A percentile compares a stretch with the other conserved stretches of the same genome.
Conservation (phyloP, 2,888 invertebrate genomes). For the Melitaea athalia region DNA sequence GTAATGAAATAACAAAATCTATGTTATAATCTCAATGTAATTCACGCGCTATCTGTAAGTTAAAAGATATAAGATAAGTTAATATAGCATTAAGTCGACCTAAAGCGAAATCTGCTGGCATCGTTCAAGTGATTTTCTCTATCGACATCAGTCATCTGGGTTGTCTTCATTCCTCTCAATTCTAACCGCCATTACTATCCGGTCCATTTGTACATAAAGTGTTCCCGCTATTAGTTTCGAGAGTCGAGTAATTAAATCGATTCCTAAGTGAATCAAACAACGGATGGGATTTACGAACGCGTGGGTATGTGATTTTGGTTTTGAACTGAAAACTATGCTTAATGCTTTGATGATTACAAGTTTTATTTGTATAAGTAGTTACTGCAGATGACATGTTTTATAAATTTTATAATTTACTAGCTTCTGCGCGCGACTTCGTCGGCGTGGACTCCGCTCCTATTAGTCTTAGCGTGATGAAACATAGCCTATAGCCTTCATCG, state of each 20-base stretch:
- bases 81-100: slow-evolving; percentile 2
- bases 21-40: no score
- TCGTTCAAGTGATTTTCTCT: slow-evolving; percentile 1
- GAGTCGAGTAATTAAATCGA: slow-evolving; percentile 56
- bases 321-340: background rate
- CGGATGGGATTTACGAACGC: slow-evolving; percentile 22
- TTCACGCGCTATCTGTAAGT: background rate
- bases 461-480: no score
- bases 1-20: no score
- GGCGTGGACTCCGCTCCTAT: no score
- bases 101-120: background rate
- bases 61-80: background rate
- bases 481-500: no score
- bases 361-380: background rate
- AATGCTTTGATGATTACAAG: background rate
- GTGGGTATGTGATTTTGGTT: slow-evolving; percentile 27
- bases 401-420: no score
- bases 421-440: no score
- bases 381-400: background rate
- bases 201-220: slow-evolving; percentile 59
- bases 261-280: slow-evolving; percentile 52
- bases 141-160: slow-evolving; percentile 10
- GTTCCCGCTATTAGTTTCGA: slow-evolving; percentile 58
- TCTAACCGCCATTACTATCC: slow-evolving; percentile 60
- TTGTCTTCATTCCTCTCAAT: slow-evolving; percentile 44